Conservation (phyloP, 2,888 invertebrate genomes). For the Cremastinae sp. region DNA sequence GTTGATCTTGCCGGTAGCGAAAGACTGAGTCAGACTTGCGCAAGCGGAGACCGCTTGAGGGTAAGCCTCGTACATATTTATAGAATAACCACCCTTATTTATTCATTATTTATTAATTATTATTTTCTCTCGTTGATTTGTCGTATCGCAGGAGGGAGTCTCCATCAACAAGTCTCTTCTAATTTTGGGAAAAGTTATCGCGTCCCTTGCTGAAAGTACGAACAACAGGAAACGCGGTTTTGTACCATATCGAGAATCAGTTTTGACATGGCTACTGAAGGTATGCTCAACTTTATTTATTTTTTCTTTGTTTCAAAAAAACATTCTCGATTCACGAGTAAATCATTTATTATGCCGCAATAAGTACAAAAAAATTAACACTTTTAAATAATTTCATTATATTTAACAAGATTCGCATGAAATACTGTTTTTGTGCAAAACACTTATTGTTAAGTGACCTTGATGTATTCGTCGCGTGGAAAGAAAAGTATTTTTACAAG, state of each 20-base stretch:
- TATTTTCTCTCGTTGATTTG: background rate
- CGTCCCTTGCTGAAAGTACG: constrained; percentile 85
- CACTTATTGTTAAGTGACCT: background rate
- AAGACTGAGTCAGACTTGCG: constrained; percentile 85
- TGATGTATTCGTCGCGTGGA: background rate
- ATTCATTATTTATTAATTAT: background rate
- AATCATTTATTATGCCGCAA: constrained; percentile 53
- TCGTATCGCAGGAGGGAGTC: constrained; percentile 85
- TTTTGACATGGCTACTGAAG: constrained; percentile 89
- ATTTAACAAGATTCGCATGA: background rate
- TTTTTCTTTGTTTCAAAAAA: background rate
- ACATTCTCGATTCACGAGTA: background rate
- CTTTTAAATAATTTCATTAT: background rate
- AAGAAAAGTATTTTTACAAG: background rate
- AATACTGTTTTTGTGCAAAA: constrained; percentile 23
- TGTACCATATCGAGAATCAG: constrained; percentile 91
- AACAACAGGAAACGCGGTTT: constrained; percentile 82
- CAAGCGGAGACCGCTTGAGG: constrained; percentile 85
- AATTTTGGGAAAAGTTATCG: constrained; percentile 90
- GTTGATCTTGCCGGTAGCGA: constrained; percentile 93
- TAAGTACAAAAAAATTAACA: constrained; percentile 44
- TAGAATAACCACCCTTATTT: background rate
- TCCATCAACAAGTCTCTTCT: constrained; percentile 89
- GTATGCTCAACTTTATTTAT: constrained; percentile 80
- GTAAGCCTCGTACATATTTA: constrained; percentile 72